These are phyloP conservation scores for Plagiodera versicolora DNA, from an alignment of 2,888 invertebrate genomes.

Conservation along the genomic window DNA sequence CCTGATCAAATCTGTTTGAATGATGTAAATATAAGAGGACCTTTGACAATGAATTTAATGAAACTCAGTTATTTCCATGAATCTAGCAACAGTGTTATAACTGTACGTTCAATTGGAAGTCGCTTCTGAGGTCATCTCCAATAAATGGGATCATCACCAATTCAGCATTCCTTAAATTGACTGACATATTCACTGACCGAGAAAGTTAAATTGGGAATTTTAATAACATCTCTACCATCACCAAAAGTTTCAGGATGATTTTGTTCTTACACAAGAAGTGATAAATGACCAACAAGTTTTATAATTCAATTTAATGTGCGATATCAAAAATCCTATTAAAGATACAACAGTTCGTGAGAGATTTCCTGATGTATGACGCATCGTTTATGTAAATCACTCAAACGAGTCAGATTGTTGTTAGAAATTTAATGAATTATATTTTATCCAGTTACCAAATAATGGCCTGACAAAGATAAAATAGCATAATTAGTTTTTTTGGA, in stretches of 20 bases:
- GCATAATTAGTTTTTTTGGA: background rate
- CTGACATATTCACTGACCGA: too few species aligned
- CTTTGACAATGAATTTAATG: too few species aligned
- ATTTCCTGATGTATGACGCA: too few species aligned
- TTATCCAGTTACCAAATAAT: background rate
- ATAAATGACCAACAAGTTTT: conserved; percentile 8
- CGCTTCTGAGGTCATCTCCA: too few species aligned
- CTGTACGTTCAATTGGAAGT: too few species aligned
- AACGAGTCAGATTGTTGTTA: background rate
- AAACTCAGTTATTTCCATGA: too few species aligned
- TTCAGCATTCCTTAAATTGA: too few species aligned
- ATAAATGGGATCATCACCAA: too few species aligned
- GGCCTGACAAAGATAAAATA: background rate
- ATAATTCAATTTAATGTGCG: conserved; percentile 7
- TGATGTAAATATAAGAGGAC: too few species aligned
- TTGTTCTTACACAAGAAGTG: conserved; percentile 6
- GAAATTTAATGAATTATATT: background rate
- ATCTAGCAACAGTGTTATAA: too few species aligned
- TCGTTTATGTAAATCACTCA: conserved; percentile 12
- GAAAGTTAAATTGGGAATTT: background rate
- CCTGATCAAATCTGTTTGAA: too few species aligned
- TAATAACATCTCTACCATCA: background rate
- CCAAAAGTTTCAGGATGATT: conserved; percentile 2
- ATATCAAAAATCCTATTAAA: conserved; percentile 4
- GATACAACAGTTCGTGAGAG: conserved; percentile 14